Conservation (phyloP, 1,140 invertebrate genomes). For the Drosophila nigromelanica region DNA sequence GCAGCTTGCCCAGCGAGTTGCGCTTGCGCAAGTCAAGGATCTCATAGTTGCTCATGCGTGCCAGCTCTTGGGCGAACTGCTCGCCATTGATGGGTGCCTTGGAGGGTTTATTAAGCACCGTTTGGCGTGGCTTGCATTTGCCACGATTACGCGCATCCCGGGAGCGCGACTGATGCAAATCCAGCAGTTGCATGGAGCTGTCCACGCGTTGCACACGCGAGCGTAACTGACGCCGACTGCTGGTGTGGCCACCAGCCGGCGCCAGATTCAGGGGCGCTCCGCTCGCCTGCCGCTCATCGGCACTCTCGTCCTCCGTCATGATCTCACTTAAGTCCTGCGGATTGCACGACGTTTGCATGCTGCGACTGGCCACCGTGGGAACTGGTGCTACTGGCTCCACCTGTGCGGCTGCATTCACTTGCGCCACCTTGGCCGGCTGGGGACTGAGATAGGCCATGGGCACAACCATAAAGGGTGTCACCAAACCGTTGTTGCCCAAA, state of each 20-base stretch:
- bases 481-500: conserved; percentile 13
- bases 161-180: conserved; percentile 45
- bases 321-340: conserved; percentile 30
- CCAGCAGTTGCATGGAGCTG: conserved; percentile 42
- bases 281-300: conserved; percentile 31
- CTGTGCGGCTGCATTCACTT: not conserved
- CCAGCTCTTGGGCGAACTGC: conserved; percentile 65
- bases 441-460: conserved; percentile 11
- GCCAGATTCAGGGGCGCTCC: conserved; percentile 58
- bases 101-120: conserved; percentile 66
- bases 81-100: conserved; percentile 73
- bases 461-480: conserved; percentile 11
- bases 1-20: conserved; percentile 47
- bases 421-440: not conserved
- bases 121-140: conserved; percentile 1
- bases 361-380: conserved; percentile 16
- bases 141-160: not conserved
- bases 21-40: conserved; percentile 77
- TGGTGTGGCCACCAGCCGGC: conserved; percentile 30
- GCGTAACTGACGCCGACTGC: conserved; percentile 7
- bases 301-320: conserved; percentile 69
- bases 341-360: conserved; percentile 30
- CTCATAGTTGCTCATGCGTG: conserved; percentile 74
- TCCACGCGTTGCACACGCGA: conserved; percentile 11
- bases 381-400: not conserved